Conservation (phyloP, 2,113 vertebrate genomes). For the Phasianus colchicus region DNA sequence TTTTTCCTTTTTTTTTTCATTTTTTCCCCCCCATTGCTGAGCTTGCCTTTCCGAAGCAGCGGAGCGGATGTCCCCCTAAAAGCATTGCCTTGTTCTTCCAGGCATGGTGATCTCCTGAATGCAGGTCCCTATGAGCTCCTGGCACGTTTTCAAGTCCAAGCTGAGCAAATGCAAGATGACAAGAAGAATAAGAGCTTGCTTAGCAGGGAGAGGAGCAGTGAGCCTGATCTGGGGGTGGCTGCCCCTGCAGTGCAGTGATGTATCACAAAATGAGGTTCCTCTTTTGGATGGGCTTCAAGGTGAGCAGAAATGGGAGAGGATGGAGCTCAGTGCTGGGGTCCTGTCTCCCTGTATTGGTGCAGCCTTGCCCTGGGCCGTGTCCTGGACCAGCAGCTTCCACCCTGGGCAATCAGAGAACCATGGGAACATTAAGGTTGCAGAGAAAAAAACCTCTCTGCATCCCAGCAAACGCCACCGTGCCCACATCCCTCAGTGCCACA, state of each 20-base stretch:
- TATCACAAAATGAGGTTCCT: rapidly evolving
- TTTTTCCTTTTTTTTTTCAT: no score
- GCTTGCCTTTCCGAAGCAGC: background rate
- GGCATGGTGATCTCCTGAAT: background rate
- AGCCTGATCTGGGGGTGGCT: background rate
- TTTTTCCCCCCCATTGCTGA: rapidly evolving
- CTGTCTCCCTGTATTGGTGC: background rate
- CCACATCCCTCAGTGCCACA: no score
- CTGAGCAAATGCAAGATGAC: background rate
- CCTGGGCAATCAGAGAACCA: no score
- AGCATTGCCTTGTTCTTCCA: background rate
- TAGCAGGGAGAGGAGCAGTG: background rate
- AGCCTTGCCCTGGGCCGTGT: background rate
- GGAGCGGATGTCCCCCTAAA: background rate
- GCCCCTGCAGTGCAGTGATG: background rate
- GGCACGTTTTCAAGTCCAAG: background rate
- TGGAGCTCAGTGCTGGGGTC: background rate
- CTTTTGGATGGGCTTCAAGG: background rate
- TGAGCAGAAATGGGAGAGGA: background rate
- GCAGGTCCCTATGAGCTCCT: background rate
- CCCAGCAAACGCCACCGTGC: no score
- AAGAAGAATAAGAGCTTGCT: background rate
- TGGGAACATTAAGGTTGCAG: no score
- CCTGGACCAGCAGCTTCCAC: background rate
- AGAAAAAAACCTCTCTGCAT: no score